Conservation (phyloP, 1,140 invertebrate genomes). For the Zaprionus lachaisei region DNA sequence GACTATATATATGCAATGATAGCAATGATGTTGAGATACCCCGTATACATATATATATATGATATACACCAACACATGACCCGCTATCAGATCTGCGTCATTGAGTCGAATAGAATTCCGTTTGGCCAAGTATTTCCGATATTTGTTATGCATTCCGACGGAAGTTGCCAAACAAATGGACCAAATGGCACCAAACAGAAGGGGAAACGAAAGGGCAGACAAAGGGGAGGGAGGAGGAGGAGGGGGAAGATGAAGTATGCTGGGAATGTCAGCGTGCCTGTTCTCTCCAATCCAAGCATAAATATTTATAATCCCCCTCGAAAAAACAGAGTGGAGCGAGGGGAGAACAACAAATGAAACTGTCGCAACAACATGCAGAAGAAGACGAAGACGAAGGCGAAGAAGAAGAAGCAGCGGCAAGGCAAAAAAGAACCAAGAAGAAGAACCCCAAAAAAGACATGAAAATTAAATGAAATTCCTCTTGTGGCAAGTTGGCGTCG, state of each 20-base stretch:
- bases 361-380: conserved; percentile 12
- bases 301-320: conserved; percentile 60
- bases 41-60: neutral
- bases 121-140: conserved; percentile 18
- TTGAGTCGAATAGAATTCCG: neutral
- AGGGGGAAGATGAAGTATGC: conserved; percentile 4
- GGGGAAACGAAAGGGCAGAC: neutral
- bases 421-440: conserved; percentile 33
- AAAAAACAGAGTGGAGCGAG: neutral
- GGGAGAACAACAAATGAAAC: conserved; percentile 2
- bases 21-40: neutral
- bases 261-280: conserved; percentile 31
- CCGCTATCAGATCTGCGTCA: conserved; percentile 2
- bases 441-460: conserved; percentile 15
- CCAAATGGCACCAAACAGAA: conserved; percentile 6
- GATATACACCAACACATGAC: neutral
- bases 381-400: neutral
- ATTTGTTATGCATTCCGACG: conserved; percentile 15
- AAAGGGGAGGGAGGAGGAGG: neutral
- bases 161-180: conserved; percentile 23
- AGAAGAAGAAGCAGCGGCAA: neutral
- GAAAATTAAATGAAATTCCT: conserved; percentile 47
- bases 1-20: neutral
- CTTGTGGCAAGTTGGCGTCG: conserved; percentile 13
- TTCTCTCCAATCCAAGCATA: conserved; percentile 58